Evolutionary conservation across 2,797 vertebrate genomes (phyloP).

Genomic region (Falco concolor): DNA sequence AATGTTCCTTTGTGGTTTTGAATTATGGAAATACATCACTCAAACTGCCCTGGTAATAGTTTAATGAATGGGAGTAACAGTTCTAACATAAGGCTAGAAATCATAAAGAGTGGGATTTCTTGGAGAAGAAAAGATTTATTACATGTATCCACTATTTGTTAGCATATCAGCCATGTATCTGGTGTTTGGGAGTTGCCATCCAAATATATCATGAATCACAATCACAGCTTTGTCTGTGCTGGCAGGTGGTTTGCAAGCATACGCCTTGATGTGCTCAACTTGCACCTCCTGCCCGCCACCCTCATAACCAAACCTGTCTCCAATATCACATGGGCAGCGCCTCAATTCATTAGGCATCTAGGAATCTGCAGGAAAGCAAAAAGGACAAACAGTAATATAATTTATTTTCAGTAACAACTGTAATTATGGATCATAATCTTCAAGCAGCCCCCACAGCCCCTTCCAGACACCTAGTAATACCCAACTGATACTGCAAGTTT

Average conservation of each 20-base stretch:
- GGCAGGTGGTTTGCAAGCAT: not conserved
- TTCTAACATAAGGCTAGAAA: not conserved
- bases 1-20: not conserved
- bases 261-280: not conserved
- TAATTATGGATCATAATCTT: not conserved
- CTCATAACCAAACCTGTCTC: not conserved
- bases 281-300: not conserved
- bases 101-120: not conserved
- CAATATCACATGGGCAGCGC: not conserved
- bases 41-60: not conserved
- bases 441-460: not conserved
- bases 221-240: not conserved
- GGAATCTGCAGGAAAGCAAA: not conserved
- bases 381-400: not conserved
- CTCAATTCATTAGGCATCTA: conserved; percentile 29
- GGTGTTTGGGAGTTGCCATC: not conserved
- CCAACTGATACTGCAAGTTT: not conserved
- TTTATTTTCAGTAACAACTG: not conserved
- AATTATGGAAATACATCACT: not conserved
- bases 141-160: conserved; percentile 42
- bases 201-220: not conserved
- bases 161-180: not conserved
- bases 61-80: not conserved
- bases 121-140: not conserved
- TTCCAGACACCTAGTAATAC: not conserved